These are phyloP conservation scores for Poecile montanus DNA, from an alignment of 2,797 vertebrate species.

Conservation along the genomic window DNA sequence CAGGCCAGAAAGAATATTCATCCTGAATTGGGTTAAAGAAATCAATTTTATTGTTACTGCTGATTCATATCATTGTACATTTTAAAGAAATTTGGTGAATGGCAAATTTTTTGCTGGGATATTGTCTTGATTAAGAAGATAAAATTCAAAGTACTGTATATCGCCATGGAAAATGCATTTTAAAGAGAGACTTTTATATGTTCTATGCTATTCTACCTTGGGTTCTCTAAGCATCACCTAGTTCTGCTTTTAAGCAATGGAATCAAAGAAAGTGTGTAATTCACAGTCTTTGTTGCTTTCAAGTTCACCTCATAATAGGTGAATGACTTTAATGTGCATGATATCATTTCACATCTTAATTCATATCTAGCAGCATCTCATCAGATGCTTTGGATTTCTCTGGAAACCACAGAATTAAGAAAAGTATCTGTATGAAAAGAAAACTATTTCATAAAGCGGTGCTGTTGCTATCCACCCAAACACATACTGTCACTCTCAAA, in stretches of 20 bases:
- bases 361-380: not conserved
- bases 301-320: not conserved
- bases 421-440: not conserved
- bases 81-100: not conserved
- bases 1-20: not conserved
- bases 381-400: slow-evolving; percentile 14
- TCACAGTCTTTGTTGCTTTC: not conserved
- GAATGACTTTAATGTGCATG: not conserved
- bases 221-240: not conserved
- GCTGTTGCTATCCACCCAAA: slow-evolving; percentile 51
- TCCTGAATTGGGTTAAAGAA: not conserved
- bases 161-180: not conserved
- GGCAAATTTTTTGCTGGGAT: not conserved
- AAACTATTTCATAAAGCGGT: not conserved
- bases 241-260: not conserved
- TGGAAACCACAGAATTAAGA: not conserved
- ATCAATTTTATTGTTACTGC: slow-evolving; percentile 15
- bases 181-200: not conserved
- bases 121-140: not conserved
- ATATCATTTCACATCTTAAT: not conserved
- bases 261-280: not conserved
- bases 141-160: not conserved
- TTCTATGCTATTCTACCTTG: not conserved
- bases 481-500: slow-evolving; percentile 12
- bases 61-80: not conserved